Evolutionary conservation across 2,888 invertebrate genomes (phyloP).

Genomic region (Chymomyza caudatula): DNA sequence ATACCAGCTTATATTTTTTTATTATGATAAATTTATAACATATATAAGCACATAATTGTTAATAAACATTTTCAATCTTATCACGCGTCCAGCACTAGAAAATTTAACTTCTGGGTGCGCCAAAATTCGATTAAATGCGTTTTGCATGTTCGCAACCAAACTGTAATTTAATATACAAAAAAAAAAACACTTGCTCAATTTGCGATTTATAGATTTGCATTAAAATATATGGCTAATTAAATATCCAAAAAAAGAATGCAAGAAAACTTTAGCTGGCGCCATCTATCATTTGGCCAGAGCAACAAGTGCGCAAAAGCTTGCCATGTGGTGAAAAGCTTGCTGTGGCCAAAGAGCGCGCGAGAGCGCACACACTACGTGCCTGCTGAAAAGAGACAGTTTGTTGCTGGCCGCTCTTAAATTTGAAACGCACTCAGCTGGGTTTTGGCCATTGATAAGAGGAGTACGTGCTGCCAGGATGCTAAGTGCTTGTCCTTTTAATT

Average conservation of each 20-base stretch:
- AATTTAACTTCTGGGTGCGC: not conserved
- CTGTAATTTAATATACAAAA: not conserved
- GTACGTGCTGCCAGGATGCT: not conserved
- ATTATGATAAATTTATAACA: too few species aligned
- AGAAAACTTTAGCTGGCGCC: slow-evolving; percentile 16
- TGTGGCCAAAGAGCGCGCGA: not conserved
- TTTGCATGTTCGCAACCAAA: not conserved
- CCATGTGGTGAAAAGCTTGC: slow-evolving; percentile 27
- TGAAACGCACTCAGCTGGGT: not conserved
- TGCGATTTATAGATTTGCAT: not conserved
- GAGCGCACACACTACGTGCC: not conserved
- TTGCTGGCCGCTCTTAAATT: not conserved
- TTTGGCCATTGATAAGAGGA: not conserved
- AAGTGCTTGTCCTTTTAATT: not conserved
- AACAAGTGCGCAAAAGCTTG: not conserved
- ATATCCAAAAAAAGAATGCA: not conserved
- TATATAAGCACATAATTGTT: too few species aligned
- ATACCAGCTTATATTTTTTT: too few species aligned
- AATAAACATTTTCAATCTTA: too few species aligned
- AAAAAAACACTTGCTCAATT: not conserved
- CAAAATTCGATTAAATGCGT: not conserved
- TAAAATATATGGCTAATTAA: not conserved
- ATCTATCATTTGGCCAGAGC: slow-evolving; percentile 6
- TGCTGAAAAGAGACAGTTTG: not conserved
- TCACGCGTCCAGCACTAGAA: not conserved